Percentiles rank a stretch among this genome's conserved stretches.
Conservation (phyloP, 2,113 vertebrate genomes). For the Turnix velox region DNA sequence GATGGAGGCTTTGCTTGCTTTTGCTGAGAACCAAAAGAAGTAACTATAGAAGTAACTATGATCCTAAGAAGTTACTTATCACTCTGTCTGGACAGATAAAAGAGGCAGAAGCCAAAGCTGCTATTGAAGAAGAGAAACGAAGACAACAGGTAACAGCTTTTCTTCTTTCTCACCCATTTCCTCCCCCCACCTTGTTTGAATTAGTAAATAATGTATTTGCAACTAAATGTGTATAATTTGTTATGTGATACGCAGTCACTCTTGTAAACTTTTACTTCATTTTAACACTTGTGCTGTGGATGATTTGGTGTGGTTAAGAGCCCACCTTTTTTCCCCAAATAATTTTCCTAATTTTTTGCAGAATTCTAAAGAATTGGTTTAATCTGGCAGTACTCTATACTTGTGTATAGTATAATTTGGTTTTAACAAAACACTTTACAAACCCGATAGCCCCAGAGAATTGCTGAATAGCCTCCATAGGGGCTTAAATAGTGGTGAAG, state of each 20-base stretch:
- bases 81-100: conserved; percentile 77
- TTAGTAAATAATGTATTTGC: not conserved
- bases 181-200: not conserved
- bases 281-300: not conserved
- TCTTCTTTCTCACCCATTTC: not conserved
- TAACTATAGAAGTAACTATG: not conserved
- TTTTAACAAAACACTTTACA: not conserved
- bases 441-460: not conserved
- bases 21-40: not conserved
- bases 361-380: not conserved
- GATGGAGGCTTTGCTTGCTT: not conserved
- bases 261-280: not conserved
- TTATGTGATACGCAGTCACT: not conserved
- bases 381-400: not conserved
- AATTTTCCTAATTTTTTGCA: not conserved
- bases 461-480: not conserved
- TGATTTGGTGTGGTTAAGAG: not conserved
- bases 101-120: conserved; percentile 86
- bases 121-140: conserved; percentile 84
- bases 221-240: not conserved
- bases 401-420: not conserved
- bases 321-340: not conserved
- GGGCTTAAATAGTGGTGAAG: not conserved
- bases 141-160: conserved; percentile 82
- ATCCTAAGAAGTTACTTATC: not conserved